Evolutionary conservation across 2,888 invertebrate genomes (phyloP).

Genomic region (Phaonia tiefii): DNA sequence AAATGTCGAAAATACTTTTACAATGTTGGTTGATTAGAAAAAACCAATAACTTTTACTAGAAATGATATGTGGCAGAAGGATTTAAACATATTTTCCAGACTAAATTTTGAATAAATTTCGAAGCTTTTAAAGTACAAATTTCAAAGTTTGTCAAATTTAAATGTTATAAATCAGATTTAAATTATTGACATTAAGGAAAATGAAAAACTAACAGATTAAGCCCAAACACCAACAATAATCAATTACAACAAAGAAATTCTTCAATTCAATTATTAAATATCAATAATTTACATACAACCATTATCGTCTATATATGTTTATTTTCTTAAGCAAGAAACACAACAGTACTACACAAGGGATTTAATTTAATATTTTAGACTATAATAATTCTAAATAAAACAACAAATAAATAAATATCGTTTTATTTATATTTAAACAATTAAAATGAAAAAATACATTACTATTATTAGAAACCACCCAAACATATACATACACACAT

Average conservation of each 20-base stretch:
- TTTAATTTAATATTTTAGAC: constrained; percentile 73
- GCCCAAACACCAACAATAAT: constrained; percentile 32
- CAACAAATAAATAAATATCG: constrained; percentile 33
- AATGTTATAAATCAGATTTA: too few relatives aligned
- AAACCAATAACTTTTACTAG: too few relatives aligned
- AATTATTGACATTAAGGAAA: too few relatives aligned
- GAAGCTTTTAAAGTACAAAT: too few relatives aligned
- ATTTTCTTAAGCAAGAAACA: constrained; percentile 44
- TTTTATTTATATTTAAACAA: neutral
- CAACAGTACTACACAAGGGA: constrained; percentile 74
- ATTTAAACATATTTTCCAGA: too few relatives aligned
- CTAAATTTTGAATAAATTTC: too few relatives aligned
- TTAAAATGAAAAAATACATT: constrained; percentile 14
- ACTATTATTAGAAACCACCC: constrained; percentile 11
- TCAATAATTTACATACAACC: constrained; percentile 33
- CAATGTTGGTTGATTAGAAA: too few relatives aligned
- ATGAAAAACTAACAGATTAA: constrained; percentile 5
- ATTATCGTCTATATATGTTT: constrained; percentile 23
- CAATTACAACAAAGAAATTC: neutral
- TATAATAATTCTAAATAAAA: constrained; percentile 53
- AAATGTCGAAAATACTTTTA: too few relatives aligned
- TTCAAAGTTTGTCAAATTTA: too few relatives aligned
- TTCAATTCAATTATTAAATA: constrained; percentile 28
- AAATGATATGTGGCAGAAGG: too few relatives aligned
- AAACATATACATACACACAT: constrained; percentile 10